Base-by-base conservation (phyloP, 2,797 vertebrate species). In the Sebastiscus albofasciatus region DNA sequence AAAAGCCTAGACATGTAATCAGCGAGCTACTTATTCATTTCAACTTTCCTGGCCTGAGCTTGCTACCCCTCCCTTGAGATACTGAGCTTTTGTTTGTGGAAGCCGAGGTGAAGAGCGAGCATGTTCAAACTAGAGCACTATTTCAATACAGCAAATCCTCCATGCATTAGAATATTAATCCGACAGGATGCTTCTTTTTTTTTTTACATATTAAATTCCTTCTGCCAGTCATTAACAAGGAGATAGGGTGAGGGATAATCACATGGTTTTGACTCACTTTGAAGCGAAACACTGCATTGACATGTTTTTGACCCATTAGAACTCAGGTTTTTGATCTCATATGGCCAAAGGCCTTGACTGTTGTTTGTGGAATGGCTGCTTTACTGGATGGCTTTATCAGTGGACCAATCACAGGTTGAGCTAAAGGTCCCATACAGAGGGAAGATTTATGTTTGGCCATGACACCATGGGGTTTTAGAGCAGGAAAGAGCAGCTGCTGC, bases 1-100 rank as follows among this genome's bases (percentile, higher is more conserved):
- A 93, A 91, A 92, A 89, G 91, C 90, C 82, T 36, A 91, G 87
- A 92, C 94, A 67, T 92, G 93, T 90, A 92, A 92, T 94, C 89
- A 90, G 79, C 59, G 13, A 85, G 83, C 89, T 86, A 67, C 90
- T 92, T 85, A 88, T 90, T 92, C 84, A 83, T 80, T 89, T 87
- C 72, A 88, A 86, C 79, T 90, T 92, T 93, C 91, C 89, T 87
- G 90, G 89, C 93, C 90, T 2, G 54, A 29, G 60, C 66, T 71
- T 77, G 67, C 71, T 22, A n/a, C 83, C 77, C 75, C 87, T 77
- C 82, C 79, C 85, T 80, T 10, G 9, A 88, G 82, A 79, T 52
- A 36, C 82, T 34, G 67, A 77, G 81, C 81, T 84, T 64, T 87
- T 84, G 85, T 92, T 92, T 89, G 79, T 82, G 49, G 77, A 80